A percentile compares a stretch with the other conserved stretches of the same genome.
phyloP scores from a whole-genome alignment of 2,888 invertebrate species.

The Hydriomena furcata region DNA sequence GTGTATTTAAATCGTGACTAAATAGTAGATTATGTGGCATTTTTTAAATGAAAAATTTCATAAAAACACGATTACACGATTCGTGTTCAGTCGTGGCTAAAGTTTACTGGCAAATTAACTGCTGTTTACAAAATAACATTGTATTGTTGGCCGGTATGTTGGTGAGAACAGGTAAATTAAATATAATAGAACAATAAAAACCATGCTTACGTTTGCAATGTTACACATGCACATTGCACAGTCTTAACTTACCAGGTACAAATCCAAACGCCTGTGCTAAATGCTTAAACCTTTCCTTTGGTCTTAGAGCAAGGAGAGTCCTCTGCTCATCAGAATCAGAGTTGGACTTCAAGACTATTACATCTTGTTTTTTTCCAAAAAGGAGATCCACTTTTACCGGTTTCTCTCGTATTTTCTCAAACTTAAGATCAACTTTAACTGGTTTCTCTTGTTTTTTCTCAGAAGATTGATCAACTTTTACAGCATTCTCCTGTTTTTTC shows the following conservation, averaged over 20 bases:
- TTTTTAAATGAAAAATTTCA: too few relatives aligned
- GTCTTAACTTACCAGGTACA: slow-evolving; percentile 64
- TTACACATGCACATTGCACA: slow-evolving; percentile 23
- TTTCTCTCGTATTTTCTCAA: background rate
- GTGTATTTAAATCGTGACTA: too few relatives aligned
- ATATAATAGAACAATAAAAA: slow-evolving; percentile 4
- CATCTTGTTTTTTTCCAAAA: slow-evolving; percentile 33
- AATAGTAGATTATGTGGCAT: too few relatives aligned
- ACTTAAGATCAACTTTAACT: background rate
- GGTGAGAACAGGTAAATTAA: too few relatives aligned
- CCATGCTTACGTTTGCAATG: slow-evolving; percentile 7
- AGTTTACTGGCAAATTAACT: too few relatives aligned
- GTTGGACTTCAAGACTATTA: slow-evolving; percentile 51
- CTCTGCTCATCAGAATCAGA: slow-evolving; percentile 48
- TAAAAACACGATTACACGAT: too few relatives aligned
- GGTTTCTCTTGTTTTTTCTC: slow-evolving; percentile 32
- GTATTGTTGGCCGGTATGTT: too few relatives aligned
- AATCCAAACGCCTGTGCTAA: slow-evolving; percentile 70
- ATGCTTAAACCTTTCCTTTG: slow-evolving; percentile 49
- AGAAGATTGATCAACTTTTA: background rate
- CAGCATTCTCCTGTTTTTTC: background rate
- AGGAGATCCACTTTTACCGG: background rate
- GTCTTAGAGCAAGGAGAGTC: background rate
- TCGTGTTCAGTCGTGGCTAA: too few relatives aligned
- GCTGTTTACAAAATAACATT: too few relatives aligned